A percentile compares a stretch with the other conserved stretches of the same genome.
phyloP scores from a whole-genome alignment of 2,113 vertebrate genomes.

The Struthidea cinerea region DNA sequence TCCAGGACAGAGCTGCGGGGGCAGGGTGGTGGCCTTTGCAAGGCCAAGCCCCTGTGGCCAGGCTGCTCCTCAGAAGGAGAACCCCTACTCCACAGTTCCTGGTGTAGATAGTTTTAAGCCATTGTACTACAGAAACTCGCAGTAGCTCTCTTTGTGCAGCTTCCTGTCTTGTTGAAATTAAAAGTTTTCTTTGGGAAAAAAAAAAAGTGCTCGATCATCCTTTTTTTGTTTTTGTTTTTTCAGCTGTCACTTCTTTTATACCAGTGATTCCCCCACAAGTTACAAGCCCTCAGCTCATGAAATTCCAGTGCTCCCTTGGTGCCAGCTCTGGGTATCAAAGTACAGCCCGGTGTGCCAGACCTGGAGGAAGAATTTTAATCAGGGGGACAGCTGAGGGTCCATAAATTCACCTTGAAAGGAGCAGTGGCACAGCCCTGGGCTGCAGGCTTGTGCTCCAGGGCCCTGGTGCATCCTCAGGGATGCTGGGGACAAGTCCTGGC shows the following conservation, averaged over 20 bases:
- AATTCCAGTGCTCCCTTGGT: background rate
- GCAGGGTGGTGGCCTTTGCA: background rate
- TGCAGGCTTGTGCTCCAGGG: accelerated
- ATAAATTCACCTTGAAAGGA: background rate
- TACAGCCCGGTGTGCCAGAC: background rate
- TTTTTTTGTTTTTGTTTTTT: too few species aligned
- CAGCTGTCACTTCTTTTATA: background rate
- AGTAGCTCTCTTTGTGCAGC: slow-evolving; percentile 47
- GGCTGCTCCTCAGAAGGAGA: background rate
- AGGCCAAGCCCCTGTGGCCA: background rate
- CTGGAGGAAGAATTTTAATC: background rate
- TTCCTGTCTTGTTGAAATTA: slow-evolving; percentile 25
- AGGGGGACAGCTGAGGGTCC: background rate
- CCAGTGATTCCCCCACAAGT: background rate
- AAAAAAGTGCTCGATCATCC: background rate
- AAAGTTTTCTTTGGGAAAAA: slow-evolving; percentile 8
- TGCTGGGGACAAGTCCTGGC: background rate
- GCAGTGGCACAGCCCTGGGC: background rate
- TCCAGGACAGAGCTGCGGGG: background rate
- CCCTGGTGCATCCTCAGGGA: background rate
- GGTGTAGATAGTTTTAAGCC: slow-evolving; percentile 5
- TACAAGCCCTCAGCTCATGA: background rate
- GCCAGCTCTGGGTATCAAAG: background rate
- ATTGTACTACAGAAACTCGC: background rate
- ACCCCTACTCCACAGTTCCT: background rate